Evolutionary conservation across 2,113 vertebrate genomes (phyloP).

Genomic region (Mohoua ochrocephala): DNA sequence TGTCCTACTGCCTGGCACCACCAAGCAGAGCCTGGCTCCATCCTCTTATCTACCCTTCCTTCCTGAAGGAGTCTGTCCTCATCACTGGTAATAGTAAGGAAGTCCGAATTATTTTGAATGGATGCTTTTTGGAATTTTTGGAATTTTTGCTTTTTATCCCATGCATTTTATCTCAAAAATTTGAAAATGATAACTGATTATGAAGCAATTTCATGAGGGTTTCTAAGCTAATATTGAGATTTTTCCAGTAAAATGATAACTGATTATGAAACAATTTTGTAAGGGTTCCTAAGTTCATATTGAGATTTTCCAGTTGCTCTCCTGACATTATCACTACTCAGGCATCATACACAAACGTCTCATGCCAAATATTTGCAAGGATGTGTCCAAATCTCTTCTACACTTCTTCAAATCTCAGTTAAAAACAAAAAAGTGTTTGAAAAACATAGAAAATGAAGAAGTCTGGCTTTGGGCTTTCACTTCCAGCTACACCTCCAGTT

Average conservation of each 20-base stretch:
- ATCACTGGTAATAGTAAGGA: background rate
- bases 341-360: background rate
- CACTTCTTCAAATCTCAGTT: background rate
- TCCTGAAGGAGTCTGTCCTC: background rate
- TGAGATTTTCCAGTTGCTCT: background rate
- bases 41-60: background rate
- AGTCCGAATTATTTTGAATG: background rate
- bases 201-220: background rate
- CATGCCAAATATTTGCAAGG: background rate
- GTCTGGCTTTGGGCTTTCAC: background rate
- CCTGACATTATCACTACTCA: background rate
- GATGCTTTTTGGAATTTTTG: background rate
- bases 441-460: background rate
- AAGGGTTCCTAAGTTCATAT: background rate
- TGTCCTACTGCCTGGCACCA: background rate
- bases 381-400: background rate
- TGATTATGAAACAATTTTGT: background rate
- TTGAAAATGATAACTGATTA: background rate
- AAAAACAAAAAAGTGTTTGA: background rate
- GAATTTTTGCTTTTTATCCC: background rate
- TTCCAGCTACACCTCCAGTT: background rate
- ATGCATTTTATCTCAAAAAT: background rate
- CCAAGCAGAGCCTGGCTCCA: background rate
- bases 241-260: background rate
- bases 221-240: background rate